Conservation (phyloP, 1,140 invertebrate genomes). For the Ephestia elutella region DNA sequence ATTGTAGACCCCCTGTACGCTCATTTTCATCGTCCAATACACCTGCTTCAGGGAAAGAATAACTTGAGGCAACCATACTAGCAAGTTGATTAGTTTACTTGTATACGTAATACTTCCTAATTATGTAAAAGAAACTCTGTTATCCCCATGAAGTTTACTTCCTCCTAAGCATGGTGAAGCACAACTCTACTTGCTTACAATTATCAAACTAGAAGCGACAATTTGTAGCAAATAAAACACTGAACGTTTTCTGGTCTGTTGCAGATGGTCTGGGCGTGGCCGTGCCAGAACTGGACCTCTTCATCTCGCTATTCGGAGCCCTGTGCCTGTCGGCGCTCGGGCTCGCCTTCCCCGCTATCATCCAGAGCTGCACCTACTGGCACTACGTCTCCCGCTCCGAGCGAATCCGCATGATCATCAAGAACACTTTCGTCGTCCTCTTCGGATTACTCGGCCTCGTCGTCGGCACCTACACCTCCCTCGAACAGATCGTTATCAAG, state of each 20-base stretch:
- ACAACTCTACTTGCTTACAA: too few species aligned
- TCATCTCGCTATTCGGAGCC: conserved; percentile 93
- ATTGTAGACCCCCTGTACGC: too few species aligned
- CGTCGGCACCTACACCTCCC: conserved; percentile 82
- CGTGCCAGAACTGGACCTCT: conserved; percentile 87
- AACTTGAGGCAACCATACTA: too few species aligned
- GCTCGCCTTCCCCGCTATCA: conserved; percentile 90
- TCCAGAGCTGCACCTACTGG: conserved; percentile 81
- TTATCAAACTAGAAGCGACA: too few species aligned
- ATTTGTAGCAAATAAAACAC: not conserved
- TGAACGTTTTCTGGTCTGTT: not conserved
- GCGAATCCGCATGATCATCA: conserved; percentile 74
- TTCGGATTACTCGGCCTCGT: conserved; percentile 81
- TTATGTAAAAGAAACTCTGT: too few species aligned
- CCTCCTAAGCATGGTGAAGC: too few species aligned
- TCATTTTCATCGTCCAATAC: too few species aligned
- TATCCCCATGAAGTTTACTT: too few species aligned
- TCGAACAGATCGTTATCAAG: conserved; percentile 77
- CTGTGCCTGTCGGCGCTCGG: conserved; percentile 89
- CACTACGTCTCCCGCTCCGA: conserved; percentile 67
- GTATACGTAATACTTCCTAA: too few species aligned
- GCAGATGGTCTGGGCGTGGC: conserved; percentile 85
- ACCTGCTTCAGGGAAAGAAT: too few species aligned
- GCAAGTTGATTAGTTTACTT: too few species aligned
- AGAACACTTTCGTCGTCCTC: conserved; percentile 82